phyloP scores from a whole-genome alignment of 2,888 invertebrate genomes.

The Drosophila seclusa region DNA sequence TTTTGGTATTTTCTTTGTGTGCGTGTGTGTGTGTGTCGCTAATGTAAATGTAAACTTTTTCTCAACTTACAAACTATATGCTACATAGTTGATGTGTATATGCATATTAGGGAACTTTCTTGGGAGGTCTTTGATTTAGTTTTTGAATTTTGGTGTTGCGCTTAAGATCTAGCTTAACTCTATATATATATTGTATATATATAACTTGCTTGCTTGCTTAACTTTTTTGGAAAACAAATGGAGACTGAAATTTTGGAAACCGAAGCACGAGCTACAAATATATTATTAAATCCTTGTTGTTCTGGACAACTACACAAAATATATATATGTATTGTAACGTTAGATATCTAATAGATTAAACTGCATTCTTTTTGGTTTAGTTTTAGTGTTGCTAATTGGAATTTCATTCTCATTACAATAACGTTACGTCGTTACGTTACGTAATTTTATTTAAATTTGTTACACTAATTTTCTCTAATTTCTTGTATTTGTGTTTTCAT shows the following conservation, averaged over 20 bases:
- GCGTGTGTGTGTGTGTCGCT: slow-evolving; percentile 17
- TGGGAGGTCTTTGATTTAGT: slow-evolving; percentile 77
- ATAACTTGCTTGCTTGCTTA: slow-evolving; percentile 25
- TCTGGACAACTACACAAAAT: slow-evolving; percentile 17
- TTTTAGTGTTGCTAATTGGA: slow-evolving; percentile 47
- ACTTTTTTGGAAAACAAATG: slow-evolving; percentile 35
- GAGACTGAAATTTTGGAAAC: slow-evolving; percentile 54
- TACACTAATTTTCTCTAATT: slow-evolving; percentile 69
- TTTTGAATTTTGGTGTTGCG: slow-evolving; percentile 57
- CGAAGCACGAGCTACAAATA: slow-evolving; percentile 56
- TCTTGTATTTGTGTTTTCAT: slow-evolving; percentile 23
- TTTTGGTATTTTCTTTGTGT: slow-evolving; percentile 7
- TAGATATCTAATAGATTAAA: slow-evolving; percentile 25
- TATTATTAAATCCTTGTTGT: slow-evolving; percentile 6
- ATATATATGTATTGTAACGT: slow-evolving; percentile 1
- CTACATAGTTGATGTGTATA: slow-evolving; percentile 62
- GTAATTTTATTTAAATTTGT: slow-evolving; percentile 42
- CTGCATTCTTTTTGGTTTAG: slow-evolving; percentile 21
- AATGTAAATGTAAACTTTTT: slow-evolving; percentile 47
- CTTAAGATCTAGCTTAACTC: slow-evolving; percentile 47
- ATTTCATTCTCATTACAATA: slow-evolving; percentile 63
- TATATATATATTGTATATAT: slow-evolving; percentile 27
- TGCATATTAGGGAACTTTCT: slow-evolving; percentile 74
- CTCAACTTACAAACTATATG: slow-evolving; percentile 63
- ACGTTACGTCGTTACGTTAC: slow-evolving; percentile 11